Evolutionary conservation across 1,140 invertebrate species (phyloP), one percentile per base, ranked within the genome.

Genomic region (Proctacanthus coquilletti): DNA sequence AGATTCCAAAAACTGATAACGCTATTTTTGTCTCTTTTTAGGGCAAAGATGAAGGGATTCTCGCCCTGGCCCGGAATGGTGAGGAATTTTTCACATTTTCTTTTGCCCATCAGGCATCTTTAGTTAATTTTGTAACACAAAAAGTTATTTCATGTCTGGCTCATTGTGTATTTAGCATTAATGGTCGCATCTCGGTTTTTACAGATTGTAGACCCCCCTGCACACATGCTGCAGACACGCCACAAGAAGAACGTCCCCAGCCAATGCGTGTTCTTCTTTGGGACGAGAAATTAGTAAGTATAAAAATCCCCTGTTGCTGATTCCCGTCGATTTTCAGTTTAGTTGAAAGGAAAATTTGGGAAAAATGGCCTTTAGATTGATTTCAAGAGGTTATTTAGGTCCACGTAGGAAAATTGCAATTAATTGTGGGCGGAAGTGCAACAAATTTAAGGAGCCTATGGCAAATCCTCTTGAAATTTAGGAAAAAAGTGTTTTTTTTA

Each of bases 11-110:
- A n/a, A n/a, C n/a, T n/a, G n/a, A n/a, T n/a, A n/a, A n/a, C n/a
- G n/a, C n/a, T n/a, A n/a, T 48, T 46, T 51, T 34, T 60, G 61
- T 49, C 68, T 62, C 61, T 60, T 82, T 82, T 54, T 70, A 89
- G 86, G 86, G 86, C 86, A 15, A 89, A 89, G 72, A 91, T 91
- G 85, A 91, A 89, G 70, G 84, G 85, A 52, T 93, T 86, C 66
- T 82, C 84, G 41, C 82, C 84, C 42, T 93, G 87, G 87, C 86
- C 87, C 29, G 85, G 81, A 62, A 81, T 82, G 74, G 85, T 92
- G 74, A 80, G 80, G 49, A 56, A 41, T 41, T 34, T 39, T 47
- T 13, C 39, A 46, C 42, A 45, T 42, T 42, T 31, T 40, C n/a
- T 14, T 17, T 38, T 29, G 3, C 6, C n/a, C n/a, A n/a, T n/a